Evolutionary conservation across 2,113 vertebrate genomes (phyloP), one percentile per base, ranked within the genome.

Genomic region (Lophotis ruficrista): DNA sequence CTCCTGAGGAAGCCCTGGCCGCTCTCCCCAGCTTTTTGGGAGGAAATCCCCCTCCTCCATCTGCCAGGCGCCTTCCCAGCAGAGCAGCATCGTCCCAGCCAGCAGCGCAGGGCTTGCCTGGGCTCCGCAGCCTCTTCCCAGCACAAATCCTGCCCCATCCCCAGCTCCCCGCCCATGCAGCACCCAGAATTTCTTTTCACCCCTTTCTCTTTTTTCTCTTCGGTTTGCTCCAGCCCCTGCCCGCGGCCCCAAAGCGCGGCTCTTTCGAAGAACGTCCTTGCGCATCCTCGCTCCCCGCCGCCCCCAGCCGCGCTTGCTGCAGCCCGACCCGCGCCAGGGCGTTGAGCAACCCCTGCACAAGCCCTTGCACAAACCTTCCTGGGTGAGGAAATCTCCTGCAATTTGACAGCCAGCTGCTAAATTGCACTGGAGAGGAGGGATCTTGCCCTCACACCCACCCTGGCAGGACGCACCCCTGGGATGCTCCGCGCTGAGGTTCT

Each of bases 281-380:
- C 19, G 4, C 33, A 20, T 43, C 35, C 58, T 83, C 76, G 56
- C 38, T 69, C 54, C 18, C 35, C 6, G 0, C 35, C 37, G 18
- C 45, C 41, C 73, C 47, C 51, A 31, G 78, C 75, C 0, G 1
- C 1, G 6, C 31, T 87, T 54, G 31, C 54, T 5, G 48, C 70
- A 38, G 70, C 71, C 68, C 66, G 82, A 77, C 65, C 60, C 5
- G 6, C 19, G 72, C 89, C 70, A 76, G 72, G 11, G 53, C 61
- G 2, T 92, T 96, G 88, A 66, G 97, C 96, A 97, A 96, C 37
- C 48, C 83, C 65, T 72, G 24, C 10, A 71, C n/a, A n/a, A n/a
- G 69, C 60, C 41, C 80, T 95, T 96, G 87, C 96, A 88, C 71
- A 96, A 92, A 53, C 48, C 84, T 97, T 89, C 93, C 89, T 87